phyloP scores from a whole-genome alignment of 2,888 invertebrate species.

The Campoletis raptor region DNA sequence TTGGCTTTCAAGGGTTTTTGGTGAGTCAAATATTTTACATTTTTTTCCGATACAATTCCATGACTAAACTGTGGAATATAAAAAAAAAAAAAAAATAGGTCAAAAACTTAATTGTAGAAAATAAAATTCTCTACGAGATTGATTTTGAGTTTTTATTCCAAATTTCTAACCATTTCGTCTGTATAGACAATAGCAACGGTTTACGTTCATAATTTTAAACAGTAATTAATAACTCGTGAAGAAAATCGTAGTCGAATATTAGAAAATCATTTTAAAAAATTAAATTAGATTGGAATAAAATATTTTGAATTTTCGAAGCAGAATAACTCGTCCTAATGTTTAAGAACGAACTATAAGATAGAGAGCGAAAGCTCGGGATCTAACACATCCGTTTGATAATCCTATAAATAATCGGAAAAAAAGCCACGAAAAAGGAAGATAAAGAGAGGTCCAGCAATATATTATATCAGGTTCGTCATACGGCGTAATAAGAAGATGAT shows the following conservation, averaged over 20 bases:
- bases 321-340: neutral
- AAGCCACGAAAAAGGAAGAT: neutral
- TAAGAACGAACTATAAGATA: neutral
- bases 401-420: neutral
- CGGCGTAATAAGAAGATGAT: conserved; percentile 23
- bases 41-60: too few relatives aligned
- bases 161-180: too few relatives aligned
- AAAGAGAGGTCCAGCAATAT: neutral
- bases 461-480: neutral
- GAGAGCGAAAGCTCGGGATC: neutral
- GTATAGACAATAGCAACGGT: too few relatives aligned
- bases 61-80: too few relatives aligned
- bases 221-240: too few relatives aligned
- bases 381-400: conserved; percentile 1
- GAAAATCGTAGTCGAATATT: neutral
- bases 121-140: neutral
- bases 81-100: too few relatives aligned
- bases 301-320: neutral
- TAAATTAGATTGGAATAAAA: neutral
- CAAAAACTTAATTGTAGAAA: too few relatives aligned
- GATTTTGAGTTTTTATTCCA: neutral
- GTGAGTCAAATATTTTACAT: neutral
- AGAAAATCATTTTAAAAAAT: neutral
- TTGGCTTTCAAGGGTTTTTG: too few relatives aligned
- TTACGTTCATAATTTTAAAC: too few relatives aligned